A percentile compares a stretch with the other conserved stretches of the same genome.
Evolutionary conservation across 2,797 vertebrate genomes (phyloP).

Genomic region (Danio aesculapii): DNA sequence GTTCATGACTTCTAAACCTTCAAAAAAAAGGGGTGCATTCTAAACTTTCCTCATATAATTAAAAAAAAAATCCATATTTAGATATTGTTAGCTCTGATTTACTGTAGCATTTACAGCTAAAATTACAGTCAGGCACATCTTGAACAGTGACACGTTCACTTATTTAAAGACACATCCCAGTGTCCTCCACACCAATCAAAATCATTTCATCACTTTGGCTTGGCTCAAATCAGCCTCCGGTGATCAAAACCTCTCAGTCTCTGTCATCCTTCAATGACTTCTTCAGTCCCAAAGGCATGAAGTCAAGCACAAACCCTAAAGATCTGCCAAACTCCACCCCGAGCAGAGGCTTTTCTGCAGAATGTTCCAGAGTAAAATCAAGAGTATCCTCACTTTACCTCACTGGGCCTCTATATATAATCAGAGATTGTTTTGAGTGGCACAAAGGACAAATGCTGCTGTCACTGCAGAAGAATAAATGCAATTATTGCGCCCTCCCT

Average conservation of each 20-base stretch:
- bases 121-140: not conserved
- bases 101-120: not conserved
- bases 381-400: constrained; percentile 14
- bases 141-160: constrained; percentile 1
- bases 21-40: no score
- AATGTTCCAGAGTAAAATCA: constrained; percentile 5
- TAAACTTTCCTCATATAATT: not conserved
- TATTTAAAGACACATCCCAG: constrained; percentile 11
- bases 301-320: constrained; percentile 8
- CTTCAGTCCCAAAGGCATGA: constrained; percentile 12
- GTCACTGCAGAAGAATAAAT: constrained; percentile 47
- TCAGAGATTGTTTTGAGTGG: constrained; percentile 36
- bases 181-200: constrained; percentile 27
- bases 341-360: constrained; percentile 5
- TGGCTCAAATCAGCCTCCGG: constrained; percentile 14
- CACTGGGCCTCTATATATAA: constrained; percentile 6
- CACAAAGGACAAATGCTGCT: constrained; percentile 45
- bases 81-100: not conserved
- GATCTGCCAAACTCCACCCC: constrained; percentile 22
- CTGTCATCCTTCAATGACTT: constrained; percentile 34
- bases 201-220: constrained; percentile 21
- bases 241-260: constrained; percentile 33
- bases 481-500: constrained; percentile 53
- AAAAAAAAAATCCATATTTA: not conserved
- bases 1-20: no score